These are phyloP conservation scores for Baryphthengus martii DNA, from an alignment of 2,113 vertebrate species.

Conservation along the genomic window DNA sequence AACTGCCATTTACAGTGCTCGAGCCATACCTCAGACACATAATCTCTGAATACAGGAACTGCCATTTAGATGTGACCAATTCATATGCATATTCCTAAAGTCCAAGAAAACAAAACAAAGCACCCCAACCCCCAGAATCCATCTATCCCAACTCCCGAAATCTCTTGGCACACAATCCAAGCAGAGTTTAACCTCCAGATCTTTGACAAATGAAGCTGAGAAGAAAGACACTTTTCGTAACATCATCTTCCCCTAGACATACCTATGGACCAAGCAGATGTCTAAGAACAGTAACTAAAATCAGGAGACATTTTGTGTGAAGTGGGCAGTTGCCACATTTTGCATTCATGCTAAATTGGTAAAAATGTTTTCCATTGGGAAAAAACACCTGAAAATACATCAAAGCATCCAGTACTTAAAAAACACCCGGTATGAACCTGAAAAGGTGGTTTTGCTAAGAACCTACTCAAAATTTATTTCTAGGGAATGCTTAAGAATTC, in stretches of 20 bases:
- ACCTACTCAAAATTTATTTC: background rate
- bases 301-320: background rate
- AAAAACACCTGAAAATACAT: background rate
- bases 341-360: background rate
- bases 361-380: background rate
- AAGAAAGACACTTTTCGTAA: background rate
- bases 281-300: background rate
- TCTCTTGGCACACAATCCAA: background rate
- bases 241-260: background rate
- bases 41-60: slow-evolving; percentile 24
- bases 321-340: background rate
- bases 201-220: background rate
- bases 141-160: background rate
- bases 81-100: background rate
- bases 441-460: background rate
- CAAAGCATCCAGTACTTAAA: background rate
- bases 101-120: background rate
- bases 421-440: background rate
- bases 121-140: background rate
- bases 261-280: background rate
- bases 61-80: background rate
- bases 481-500: background rate
- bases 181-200: background rate
- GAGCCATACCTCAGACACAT: slow-evolving; percentile 25
- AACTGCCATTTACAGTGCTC: slow-evolving; percentile 22